Evolutionary conservation across 2,113 vertebrate genomes (phyloP), one percentile per base, ranked within the genome.

Genomic region (Romanogobio albipinnatus): DNA sequence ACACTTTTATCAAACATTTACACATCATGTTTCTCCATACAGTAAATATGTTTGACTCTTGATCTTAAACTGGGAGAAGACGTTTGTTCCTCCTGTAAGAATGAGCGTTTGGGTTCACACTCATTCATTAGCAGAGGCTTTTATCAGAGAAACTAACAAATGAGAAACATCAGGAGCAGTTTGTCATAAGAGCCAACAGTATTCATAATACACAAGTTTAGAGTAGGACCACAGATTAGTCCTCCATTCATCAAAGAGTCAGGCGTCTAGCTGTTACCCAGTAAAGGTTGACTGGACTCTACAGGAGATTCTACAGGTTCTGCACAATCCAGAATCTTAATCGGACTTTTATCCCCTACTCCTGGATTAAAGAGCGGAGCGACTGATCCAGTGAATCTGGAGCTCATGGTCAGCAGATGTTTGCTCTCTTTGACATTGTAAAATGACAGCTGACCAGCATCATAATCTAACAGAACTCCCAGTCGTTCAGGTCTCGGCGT

Each of bases 341-440:
- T 85, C 4, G 1, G 0, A 45, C 0, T 0, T 0, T 0, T 0
- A 22, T 95, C 92, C 6, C 56, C 39, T 79, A 19, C 82, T 0
- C 92, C 90, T 66, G 94, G 92, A 79, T 94, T 93, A 81, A 94
- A 94, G 15, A 94, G 58, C 13, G 94, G 93, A 83, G 89, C 90
- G 7, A 94, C 71, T 0, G 85, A 6, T 1, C 19, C 74, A 0
- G 0, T 39, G 71, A 93, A 92, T 1, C 0, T 17, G 2, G 3
- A 3, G 0, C 0, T 24, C 0, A 94, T 68, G 29, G 82, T 89
- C 3, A 85, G 81, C 19, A 94, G 90, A 24, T 82, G 66, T 51
- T 26, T 17, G 0, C 78, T 0, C 0, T 84, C 0, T 0, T 85
- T 82, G 1, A 89, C 91, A 24, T 90, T 61, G 71, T 92, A 92